Base-by-base conservation (phyloP, 2,113 vertebrate species). In the human region DNA sequence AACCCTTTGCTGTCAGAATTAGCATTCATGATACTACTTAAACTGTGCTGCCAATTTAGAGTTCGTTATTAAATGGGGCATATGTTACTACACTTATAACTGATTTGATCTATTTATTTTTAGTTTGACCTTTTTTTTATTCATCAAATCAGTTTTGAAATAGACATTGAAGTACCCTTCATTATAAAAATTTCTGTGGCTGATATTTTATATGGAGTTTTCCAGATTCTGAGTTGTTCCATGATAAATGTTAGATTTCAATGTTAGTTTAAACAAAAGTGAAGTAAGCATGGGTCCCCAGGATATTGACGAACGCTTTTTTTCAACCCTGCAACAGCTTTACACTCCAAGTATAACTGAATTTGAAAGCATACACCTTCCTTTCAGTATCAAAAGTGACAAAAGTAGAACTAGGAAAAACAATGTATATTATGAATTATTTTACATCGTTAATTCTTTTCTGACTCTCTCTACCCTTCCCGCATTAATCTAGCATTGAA, bases 101-200 rank as follows among this genome's bases (percentile, higher is more conserved):
- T 98, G 98, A 98, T 98, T 98, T 98, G 98, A 93, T 97, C 96
- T 97, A 96, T 98, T 98, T 99, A 99, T 99, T 99, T 99, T 99
- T 99, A 99, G 99, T 97, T 98, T 99, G 99, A 99, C 98, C 99
- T 99, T 99, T 99, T 98, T 98, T 98, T 89, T 98, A 99, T 99
- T 98, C 98, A 98, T 99, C 98, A 98, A 98, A 98, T 98, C 98
- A 98, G 94, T 98, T 98, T 98, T 98, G 97, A 98, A 99, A 98
- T 92, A 99, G 98, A 98, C 98, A 98, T 98, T 98, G 98, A 98
- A 98, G 95, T 99, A 99, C 97, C 97, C 98, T 99, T 98, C 79
- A 81, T 94, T 98, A 98, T 97, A 98, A 97, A 98, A 98, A 97
- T 98, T 98, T 96, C 94, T 92, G 91, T 78, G 80, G 92, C 52